A percentile compares a stretch with the other conserved stretches of the same genome.
phyloP scores from a whole-genome alignment of 2,113 vertebrate species.

The Sylvilagus bachmani region DNA sequence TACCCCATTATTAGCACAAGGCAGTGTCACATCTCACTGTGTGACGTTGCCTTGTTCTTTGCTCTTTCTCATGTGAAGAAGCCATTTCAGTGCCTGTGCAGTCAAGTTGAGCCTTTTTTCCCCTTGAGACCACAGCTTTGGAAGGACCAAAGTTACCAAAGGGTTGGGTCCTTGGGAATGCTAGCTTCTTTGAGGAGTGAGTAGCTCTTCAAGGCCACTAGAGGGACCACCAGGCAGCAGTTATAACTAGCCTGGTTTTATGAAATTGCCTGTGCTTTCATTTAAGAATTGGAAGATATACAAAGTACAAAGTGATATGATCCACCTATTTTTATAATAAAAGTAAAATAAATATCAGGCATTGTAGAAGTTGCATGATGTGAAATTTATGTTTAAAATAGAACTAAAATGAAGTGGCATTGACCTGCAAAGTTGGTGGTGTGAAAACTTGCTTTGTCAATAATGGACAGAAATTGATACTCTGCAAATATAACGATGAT shows the following conservation, averaged over 20 bases:
- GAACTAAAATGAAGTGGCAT: background rate
- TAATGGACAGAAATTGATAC: background rate
- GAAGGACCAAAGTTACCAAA: background rate
- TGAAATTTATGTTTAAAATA: slow-evolving; percentile 30
- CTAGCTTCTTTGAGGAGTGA: background rate
- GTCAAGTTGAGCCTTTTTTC: background rate
- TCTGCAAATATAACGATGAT: background rate
- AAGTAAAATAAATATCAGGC: background rate
- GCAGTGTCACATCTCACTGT: background rate
- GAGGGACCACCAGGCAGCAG: background rate
- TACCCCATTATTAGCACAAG: background rate
- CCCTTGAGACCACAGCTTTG: background rate
- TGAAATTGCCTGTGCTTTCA: background rate
- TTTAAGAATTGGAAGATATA: background rate
- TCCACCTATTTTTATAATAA: background rate
- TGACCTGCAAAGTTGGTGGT: background rate
- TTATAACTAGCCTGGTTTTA: background rate
- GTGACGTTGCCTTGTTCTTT: background rate
- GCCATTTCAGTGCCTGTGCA: background rate
- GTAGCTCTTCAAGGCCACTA: background rate
- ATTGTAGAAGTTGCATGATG: background rate
- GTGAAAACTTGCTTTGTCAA: background rate
- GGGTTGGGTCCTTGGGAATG: background rate
- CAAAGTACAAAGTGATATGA: background rate
- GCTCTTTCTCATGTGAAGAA: background rate